Evolutionary conservation across 2,888 invertebrate species (phyloP), one percentile per base, ranked within the genome.

Genomic region (Apamea epomidion): DNA sequence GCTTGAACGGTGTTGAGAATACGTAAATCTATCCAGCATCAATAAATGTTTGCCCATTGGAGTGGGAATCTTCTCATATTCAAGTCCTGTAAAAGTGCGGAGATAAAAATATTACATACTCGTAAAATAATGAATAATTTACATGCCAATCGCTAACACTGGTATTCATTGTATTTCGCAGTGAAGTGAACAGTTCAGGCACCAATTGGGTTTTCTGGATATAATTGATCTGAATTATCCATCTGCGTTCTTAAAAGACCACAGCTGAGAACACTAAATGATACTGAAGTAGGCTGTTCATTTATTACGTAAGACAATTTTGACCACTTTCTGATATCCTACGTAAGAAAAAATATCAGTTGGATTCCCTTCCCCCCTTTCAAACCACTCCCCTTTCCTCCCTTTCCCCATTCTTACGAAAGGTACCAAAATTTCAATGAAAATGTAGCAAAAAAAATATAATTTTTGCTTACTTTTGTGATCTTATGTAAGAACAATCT

Each of bases 1-100:
- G 51, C 76, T 54, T 7, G 42, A 29, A 18, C 82, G 32, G 32
- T 76, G 32, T 75, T 81, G 80, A 6, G 80, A 81, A 45, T 60
- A 81, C n/a, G 80, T 80, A 58, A 21, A 81, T 14, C 37, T 81
- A n/a, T 79, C 54, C 51, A 79, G 32, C 79, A 81, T 71, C 51
- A 79, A 54, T 54, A 80, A 80, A 62, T 51, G 62, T 70, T 80
- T 81, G 10, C 79, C 79, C 51, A 37, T 80, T 29, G 48, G 80
- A 62, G 77, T 77, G 18, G 77, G 77, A 64, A 77, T 77, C 64
- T 64, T 77, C n/a, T 29, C 29, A 51, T 51, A 48, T 64, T 51
- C n/a, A 18, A 65, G 54, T 32, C 18, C 78, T 78, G 77, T 29
- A 42, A 64, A 76, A 25, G 16, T 51, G 21, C 37, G n/a, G 48